Conservation (phyloP, 2,113 vertebrate species). For the Sinocyclocheilus rhinocerous region DNA sequence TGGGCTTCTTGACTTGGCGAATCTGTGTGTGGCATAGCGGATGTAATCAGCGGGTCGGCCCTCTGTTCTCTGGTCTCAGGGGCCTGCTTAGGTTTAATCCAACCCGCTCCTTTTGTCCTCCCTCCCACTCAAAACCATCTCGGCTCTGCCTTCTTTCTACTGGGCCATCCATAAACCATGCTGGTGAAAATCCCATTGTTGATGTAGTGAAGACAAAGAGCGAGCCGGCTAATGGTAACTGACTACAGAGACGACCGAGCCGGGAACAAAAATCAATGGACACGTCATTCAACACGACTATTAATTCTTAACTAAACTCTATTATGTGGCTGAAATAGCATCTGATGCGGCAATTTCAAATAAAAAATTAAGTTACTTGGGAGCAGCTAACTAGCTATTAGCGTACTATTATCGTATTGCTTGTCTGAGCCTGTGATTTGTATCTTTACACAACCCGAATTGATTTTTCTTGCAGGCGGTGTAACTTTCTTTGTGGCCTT, state of each 20-base stretch:
- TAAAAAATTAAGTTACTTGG: neutral
- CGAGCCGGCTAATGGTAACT: constrained; percentile 28
- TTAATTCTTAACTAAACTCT: constrained; percentile 29
- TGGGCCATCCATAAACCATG: neutral
- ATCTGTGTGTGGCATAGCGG: neutral
- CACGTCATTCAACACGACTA: constrained; percentile 1
- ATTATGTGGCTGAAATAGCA: constrained; percentile 16
- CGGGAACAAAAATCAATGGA: constrained; percentile 31
- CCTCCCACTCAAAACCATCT: neutral
- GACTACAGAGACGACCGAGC: constrained; percentile 20
- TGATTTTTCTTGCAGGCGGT: constrained; percentile 79
- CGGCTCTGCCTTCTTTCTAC: neutral
- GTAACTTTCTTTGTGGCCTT: constrained; percentile 99
- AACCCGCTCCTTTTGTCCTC: constrained; percentile 56
- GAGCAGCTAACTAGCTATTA: neutral
- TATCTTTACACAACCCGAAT: neutral
- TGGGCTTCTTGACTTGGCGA: neutral
- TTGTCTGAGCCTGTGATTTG: neutral
- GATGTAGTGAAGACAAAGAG: constrained; percentile 17
- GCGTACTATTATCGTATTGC: neutral
- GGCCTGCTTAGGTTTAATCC: constrained; percentile 58
- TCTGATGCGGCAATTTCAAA: neutral
- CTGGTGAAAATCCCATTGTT: constrained; percentile 25
- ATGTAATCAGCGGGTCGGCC: neutral
- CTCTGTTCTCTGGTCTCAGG: constrained; percentile 44